Evolutionary conservation across 1,140 invertebrate species (phyloP).

Genomic region (Sitobion miscanthi): DNA sequence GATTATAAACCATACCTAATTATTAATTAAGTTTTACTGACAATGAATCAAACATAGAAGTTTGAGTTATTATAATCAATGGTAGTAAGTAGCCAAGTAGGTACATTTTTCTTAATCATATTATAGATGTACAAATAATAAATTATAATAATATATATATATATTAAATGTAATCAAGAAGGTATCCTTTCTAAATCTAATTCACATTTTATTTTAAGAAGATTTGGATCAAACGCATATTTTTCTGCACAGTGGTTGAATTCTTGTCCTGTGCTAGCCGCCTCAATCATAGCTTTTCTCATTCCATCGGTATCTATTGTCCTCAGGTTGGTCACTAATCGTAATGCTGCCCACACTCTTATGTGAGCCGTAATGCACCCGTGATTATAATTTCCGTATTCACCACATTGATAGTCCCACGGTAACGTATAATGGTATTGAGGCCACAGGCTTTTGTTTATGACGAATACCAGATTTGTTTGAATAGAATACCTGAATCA

Average conservation of each 20-base stretch:
- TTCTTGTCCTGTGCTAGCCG: constrained; percentile 65
- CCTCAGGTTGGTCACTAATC: constrained; percentile 68
- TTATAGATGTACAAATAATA: not conserved
- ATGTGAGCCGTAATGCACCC: constrained; percentile 73
- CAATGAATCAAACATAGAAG: not conserved
- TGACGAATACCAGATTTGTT: constrained; percentile 74
- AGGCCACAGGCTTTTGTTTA: constrained; percentile 77
- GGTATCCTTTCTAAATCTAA: constrained; percentile 40
- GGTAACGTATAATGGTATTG: constrained; percentile 80
- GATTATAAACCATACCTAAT: not conserved
- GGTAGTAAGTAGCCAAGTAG: not conserved
- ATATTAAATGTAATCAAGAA: not conserved
- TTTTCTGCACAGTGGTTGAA: constrained; percentile 64
- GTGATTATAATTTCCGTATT: constrained; percentile 75
- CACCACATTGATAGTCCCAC: constrained; percentile 78
- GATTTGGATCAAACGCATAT: constrained; percentile 47
- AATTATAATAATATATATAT: not conserved
- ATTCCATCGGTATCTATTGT: constrained; percentile 70
- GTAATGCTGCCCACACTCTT: constrained; percentile 71
- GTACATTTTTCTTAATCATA: not conserved
- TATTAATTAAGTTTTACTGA: not conserved
- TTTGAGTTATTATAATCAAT: not conserved
- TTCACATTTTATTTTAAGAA: constrained; percentile 52
- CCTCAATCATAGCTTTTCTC: constrained; percentile 68
- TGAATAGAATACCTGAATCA: constrained; percentile 71